phyloP scores from a whole-genome alignment of 1,140 invertebrate genomes.

The Drosophila quadrilineata region DNA sequence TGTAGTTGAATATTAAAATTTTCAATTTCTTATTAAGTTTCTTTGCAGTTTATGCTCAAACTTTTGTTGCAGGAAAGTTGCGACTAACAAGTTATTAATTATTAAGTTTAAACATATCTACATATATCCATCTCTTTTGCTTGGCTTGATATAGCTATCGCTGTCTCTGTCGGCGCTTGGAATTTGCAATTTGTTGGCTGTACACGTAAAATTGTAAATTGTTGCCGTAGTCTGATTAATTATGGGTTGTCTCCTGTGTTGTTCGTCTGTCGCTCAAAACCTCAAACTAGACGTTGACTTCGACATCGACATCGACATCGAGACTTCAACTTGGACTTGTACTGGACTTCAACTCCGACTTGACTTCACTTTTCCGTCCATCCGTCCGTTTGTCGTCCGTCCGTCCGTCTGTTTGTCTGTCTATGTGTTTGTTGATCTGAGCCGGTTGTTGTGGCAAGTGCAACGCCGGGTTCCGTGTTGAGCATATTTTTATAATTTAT shows the following conservation, averaged over 20 bases:
- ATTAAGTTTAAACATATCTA: too few relatives aligned
- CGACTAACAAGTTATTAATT: constrained; percentile 18
- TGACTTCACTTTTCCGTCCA: too few relatives aligned
- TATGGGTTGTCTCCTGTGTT: constrained; percentile 69
- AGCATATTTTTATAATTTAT: constrained; percentile 72
- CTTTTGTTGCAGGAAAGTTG: too few relatives aligned
- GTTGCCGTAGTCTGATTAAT: constrained; percentile 60
- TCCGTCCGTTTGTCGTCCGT: neutral
- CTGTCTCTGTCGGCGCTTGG: too few relatives aligned
- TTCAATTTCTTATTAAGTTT: too few relatives aligned
- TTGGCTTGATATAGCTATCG: too few relatives aligned
- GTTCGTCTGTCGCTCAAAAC: constrained; percentile 69
- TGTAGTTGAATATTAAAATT: too few relatives aligned
- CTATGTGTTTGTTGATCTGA: constrained; percentile 11
- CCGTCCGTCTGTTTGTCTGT: neutral
- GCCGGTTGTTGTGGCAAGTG: constrained; percentile 55
- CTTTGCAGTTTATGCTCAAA: too few relatives aligned
- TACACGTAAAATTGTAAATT: constrained; percentile 42
- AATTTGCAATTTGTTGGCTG: constrained; percentile 55
- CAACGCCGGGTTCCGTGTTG: constrained; percentile 66
- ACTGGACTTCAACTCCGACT: too few relatives aligned
- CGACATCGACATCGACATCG: too few relatives aligned
- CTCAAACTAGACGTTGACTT: constrained; percentile 60
- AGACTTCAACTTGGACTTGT: too few relatives aligned
- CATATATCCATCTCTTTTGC: too few relatives aligned